A percentile compares a stretch with the other conserved stretches of the same genome.
phyloP scores from a whole-genome alignment of 2,113 vertebrate genomes.

The Menidia beryllina region DNA sequence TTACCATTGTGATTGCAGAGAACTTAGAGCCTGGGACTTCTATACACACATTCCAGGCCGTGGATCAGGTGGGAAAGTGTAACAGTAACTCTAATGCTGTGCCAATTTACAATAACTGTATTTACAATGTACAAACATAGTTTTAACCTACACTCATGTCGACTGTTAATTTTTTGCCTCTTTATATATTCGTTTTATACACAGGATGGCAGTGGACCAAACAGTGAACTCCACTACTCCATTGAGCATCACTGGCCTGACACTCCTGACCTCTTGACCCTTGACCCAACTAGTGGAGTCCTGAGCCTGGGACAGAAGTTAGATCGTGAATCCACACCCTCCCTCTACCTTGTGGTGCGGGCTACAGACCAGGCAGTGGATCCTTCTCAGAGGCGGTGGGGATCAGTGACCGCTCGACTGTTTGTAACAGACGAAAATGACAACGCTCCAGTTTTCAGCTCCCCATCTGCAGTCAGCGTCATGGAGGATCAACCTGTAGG shows the following conservation, averaged over 20 bases:
- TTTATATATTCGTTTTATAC: too few species aligned
- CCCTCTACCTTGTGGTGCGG: constrained; percentile 89
- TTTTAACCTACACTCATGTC: not conserved
- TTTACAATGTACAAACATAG: not conserved
- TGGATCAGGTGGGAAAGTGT: constrained; percentile 79
- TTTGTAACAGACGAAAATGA: constrained; percentile 95
- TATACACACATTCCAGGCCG: constrained; percentile 91
- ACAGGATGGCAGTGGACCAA: constrained; percentile 90
- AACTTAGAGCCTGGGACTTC: constrained; percentile 83
- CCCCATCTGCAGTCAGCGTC: constrained; percentile 84
- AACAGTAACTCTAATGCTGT: not conserved
- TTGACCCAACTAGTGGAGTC: constrained; percentile 87
- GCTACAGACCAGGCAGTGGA: constrained; percentile 89
- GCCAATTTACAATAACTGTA: not conserved
- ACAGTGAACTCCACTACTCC: constrained; percentile 91
- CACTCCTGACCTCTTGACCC: constrained; percentile 72
- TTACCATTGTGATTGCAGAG: constrained; percentile 90
- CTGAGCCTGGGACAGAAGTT: constrained; percentile 84
- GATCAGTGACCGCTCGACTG: constrained; percentile 88
- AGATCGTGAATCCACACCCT: constrained; percentile 87
- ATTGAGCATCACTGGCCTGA: constrained; percentile 86
- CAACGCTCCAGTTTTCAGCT: constrained; percentile 88
- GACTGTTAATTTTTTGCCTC: not conserved
- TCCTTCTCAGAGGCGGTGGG: constrained; percentile 84
- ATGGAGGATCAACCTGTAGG: constrained; percentile 93